Evolutionary conservation across 2,888 invertebrate genomes (phyloP), one percentile per base, ranked within the genome.

Genomic region (Aporophyla lueneburgensis): DNA sequence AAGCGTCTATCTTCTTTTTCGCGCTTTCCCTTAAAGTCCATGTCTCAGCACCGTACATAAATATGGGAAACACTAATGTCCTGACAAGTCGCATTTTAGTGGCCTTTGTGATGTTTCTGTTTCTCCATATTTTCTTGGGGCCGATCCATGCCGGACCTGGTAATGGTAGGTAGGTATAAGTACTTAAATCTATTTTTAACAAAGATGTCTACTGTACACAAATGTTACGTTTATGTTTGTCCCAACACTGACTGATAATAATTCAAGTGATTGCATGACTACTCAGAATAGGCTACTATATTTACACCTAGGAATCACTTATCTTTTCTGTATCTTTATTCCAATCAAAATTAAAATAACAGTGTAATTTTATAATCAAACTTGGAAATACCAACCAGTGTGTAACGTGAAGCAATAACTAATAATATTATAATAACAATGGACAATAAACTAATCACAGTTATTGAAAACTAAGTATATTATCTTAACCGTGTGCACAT

Each of bases 211-310:
- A 12, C 14, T 24, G 5, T 56, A n/a, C 14, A 21, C 62, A n/a
- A 46, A 46, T n/a, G 16, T 24, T 58, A n/a, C 14, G 16, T 63
- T 56, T 19, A 27, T 74, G 43, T 75, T 75, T 75, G 63, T 10
- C 27, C 43, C 58, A 76, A 51, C 76, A 33, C 16, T 76, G 75
- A 76, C 65, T 65, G 75, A 76, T 76, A 76, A 76, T 43, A 24
- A 6, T 76, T 76, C 63, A 54, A 75, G 76, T 76, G 63, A 43
- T 63, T 43, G 14, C 43, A 74, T 61, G 74, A 74, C 63, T 51
- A n/a, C n/a, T 63, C 54, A 63, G 49, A 27, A 58, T n/a, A 49
- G 4, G 5, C 33, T 5, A 7, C 27, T 70, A 1, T 27, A n/a
- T 24, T 3, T n/a, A 62, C 12, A 56, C 21, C 43, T 46, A 12